These are phyloP conservation scores for cattle (Bos taurus) DNA, from an alignment of 2,113 vertebrate species.

Conservation along the genomic window ARS-UCD2.0 NC_037329.1:23309501-23310000, in stretches of 20 bases:
- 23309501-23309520: not conserved
- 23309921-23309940: not conserved
- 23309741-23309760: not conserved
- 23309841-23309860: not conserved
- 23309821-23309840: not conserved
- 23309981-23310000: not conserved
- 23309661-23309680: not conserved
- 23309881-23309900: not conserved
- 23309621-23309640: not conserved
- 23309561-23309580: not conserved
- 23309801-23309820: not conserved
- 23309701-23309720: not conserved
- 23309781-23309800: not conserved
- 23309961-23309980: not conserved
- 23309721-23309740: not conserved
- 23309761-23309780: not conserved
- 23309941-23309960: not conserved
- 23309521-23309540: not conserved
- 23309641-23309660: not conserved
- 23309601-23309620: not conserved
- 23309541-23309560: not conserved
- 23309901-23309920: not conserved
- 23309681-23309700: not conserved
- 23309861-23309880: not conserved
- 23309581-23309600: fast-evolving